Evolutionary conservation across 2,888 invertebrate species (phyloP), one percentile per base, ranked within the genome.

Genomic region (Panzeria rudis): DNA sequence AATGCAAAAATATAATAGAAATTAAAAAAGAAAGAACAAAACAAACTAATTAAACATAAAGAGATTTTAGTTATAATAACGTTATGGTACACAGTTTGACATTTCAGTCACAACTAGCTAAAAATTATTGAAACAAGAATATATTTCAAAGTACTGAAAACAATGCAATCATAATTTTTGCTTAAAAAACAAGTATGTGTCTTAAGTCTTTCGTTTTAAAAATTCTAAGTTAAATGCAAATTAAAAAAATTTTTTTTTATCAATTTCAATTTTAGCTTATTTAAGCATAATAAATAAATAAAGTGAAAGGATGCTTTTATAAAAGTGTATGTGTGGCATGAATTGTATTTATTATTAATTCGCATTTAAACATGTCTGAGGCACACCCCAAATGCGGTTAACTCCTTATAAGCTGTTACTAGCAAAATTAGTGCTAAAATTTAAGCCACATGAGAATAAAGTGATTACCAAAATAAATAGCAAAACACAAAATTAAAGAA

Each of bases 371-470:
- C 35, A 9, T 47, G 17, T 32, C 3, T 8, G 13, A 2, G 72
- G 32, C 72, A 32, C 47, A 62, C 73, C 78, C 78, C 61, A 54
- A 78, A 61, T 20, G 32, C n/a, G 17, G 44, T 44, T 9, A 35
- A 56, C 56, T 59, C 68, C 59, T 52, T 62, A 52, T 61, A 52
- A 61, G 29, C 38, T 23, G 50, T 41, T 50, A 38, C 69, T 41
- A 69, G 52, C 41, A 11, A 71, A 41, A 69, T 62, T 77, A 8
- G 44, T 72, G 56, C 29, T 59, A 6, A 56, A 41, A n/a, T 44
- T 73, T 6, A 29, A 73, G 35, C 35, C 61, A 73, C 15, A 62
- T 52, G 61, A 52, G 50, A 75, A 62, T 75, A 17, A 62, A 62
- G 38, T 52, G 73, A 52, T 75, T 62, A 75, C 17, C 62, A 73